These are phyloP conservation scores for Passer montanus DNA, from an alignment of 2,113 vertebrate species.

Conservation along the genomic window DNA sequence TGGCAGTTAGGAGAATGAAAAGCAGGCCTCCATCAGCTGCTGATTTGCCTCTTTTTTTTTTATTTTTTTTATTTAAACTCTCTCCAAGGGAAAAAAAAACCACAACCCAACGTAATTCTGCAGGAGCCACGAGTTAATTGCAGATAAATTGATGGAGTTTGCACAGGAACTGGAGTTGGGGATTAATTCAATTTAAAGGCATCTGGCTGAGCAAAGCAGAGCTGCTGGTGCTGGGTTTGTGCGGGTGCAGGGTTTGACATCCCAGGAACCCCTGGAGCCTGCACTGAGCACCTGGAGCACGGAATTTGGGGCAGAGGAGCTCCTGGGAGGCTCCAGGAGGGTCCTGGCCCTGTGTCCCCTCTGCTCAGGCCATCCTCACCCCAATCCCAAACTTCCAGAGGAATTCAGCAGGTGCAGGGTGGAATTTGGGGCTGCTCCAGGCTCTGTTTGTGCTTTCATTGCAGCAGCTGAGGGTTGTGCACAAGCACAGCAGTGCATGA, in stretches of 20 bases:
- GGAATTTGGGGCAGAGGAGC: not conserved
- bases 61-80: not conserved
- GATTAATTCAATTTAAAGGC: not conserved
- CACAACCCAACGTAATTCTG: not conserved
- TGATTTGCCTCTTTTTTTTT: not conserved
- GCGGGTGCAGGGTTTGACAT: not conserved
- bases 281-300: not conserved
- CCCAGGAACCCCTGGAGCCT: not conserved
- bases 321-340: not conserved
- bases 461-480: not conserved
- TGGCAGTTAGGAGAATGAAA: not conserved
- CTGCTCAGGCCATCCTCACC: not conserved
- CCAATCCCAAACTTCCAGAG: no score
- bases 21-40: not conserved
- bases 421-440: not conserved
- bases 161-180: not conserved
- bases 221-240: not conserved
- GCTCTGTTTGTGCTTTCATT: not conserved
- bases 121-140: slow-evolving; percentile 3
- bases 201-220: not conserved
- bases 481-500: not conserved
- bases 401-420: not conserved
- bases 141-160: slow-evolving; percentile 2
- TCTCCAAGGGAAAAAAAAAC: not conserved
- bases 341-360: not conserved